phyloP scores from a whole-genome alignment of 2,888 invertebrate species.

The Thalpophila matura region DNA sequence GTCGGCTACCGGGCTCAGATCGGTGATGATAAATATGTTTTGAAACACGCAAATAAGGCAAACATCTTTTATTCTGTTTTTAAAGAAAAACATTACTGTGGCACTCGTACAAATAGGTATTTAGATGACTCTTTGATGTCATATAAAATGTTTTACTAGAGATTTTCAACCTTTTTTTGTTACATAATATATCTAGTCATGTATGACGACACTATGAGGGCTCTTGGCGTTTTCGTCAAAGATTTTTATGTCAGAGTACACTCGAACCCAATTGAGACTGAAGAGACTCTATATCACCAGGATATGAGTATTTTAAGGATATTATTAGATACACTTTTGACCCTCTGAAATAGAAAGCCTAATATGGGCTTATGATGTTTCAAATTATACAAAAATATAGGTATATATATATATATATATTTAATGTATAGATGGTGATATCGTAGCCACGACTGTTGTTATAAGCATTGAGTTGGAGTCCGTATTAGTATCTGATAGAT shows the following conservation, averaged over 20 bases:
- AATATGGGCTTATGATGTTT: too few species aligned
- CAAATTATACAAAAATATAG: too few species aligned
- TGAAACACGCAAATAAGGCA: background rate
- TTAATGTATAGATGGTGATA: too few species aligned
- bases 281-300: slow-evolving; percentile 24
- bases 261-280: slow-evolving; percentile 59
- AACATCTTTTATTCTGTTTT: background rate
- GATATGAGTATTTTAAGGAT: background rate
- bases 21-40: background rate
- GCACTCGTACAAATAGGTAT: background rate
- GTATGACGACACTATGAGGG: slow-evolving; percentile 61
- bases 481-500: too few species aligned
- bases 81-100: background rate
- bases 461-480: too few species aligned
- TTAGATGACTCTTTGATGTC: background rate
- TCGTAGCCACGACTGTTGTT: too few species aligned
- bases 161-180: background rate
- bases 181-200: slow-evolving; percentile 21
- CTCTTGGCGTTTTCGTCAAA: slow-evolving; percentile 62
- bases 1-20: too few species aligned
- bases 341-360: slow-evolving; percentile 8
- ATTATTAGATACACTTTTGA: slow-evolving; percentile 7
- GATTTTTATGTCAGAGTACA: slow-evolving; percentile 55
- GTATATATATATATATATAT: too few species aligned
- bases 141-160: background rate